Base-by-base conservation (phyloP, 2,797 vertebrate species). In the Gambelia wislizenii region DNA sequence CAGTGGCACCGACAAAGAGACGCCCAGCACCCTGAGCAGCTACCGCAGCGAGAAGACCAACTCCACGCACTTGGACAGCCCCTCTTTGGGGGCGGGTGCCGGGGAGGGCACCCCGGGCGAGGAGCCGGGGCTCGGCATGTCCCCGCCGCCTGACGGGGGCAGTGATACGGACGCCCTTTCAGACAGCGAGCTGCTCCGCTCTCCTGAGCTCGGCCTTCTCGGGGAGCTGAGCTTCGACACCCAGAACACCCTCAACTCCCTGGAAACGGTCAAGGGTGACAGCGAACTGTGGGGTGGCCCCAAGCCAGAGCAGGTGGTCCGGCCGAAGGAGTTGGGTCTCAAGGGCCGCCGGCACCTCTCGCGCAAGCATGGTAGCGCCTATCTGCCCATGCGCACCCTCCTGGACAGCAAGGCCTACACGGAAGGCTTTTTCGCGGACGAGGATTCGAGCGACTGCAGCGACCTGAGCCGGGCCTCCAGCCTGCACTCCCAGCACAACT, bases 21-120 rank as follows among this genome's bases (percentile, higher is more conserved):
- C 98, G 0, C 96, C 98, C 12, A 98, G 98, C 92, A 99, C 98
- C 0, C 93, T 98, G 64, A 98, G 98, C 95, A 99, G 98, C 94
- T 98, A 98, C 92, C 98, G 98, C 89, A 98, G 98, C 12, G 98
- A 99, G 95, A 98, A 98, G 90, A 99, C 98, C 0, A 98, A 98
- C 93, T 99, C 98, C 1, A 99, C 98, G 9, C 98, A 98, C 93
- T 95, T 99, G 91, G 98, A 98, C 95, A 99, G 98, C 93, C 98
- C 98, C 1, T 97, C 97, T 0, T 94, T 97, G 44, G 97, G 97
- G 88, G 96, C 96, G 0, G 96, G 94, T 2, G 86, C 89, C 0
- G 95, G 96, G 13, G 90, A 88, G 82, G 96, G 69, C 78, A 93
- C 39, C 6, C 92, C 85, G 81, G 94, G 0, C 83, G 84, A 82